These are phyloP conservation scores for Psittacara wagleri DNA, from an alignment of 2,113 vertebrate species.

Conservation along the genomic window DNA sequence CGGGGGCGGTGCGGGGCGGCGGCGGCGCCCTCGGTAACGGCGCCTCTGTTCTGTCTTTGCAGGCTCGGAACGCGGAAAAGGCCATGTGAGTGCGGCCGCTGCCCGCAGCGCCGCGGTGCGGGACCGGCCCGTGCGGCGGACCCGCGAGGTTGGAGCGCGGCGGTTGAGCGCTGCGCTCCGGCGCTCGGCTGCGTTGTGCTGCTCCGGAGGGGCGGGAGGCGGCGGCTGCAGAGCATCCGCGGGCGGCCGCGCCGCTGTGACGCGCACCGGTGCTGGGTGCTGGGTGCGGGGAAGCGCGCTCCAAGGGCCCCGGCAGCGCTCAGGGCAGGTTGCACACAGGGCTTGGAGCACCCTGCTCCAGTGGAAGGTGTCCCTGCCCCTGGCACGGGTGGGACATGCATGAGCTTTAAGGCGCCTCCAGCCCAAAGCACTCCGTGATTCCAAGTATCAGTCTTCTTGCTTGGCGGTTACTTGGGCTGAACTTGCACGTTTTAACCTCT, in stretches of 20 bases:
- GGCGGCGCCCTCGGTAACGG: background rate
- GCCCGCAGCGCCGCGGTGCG: rapidly evolving
- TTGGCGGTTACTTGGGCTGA: background rate
- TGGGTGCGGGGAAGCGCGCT: rapidly evolving
- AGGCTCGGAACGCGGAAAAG: slow-evolving; percentile 11
- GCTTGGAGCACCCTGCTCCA: background rate
- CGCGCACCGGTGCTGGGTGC: too few relatives aligned
- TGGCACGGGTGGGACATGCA: background rate
- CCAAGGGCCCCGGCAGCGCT: too few relatives aligned
- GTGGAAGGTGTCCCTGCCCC: too few relatives aligned
- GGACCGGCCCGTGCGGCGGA: too few relatives aligned
- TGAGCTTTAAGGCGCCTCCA: background rate
- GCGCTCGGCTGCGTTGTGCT: rapidly evolving
- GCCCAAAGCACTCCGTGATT: background rate
- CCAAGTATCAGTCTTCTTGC: background rate
- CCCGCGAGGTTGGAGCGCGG: too few relatives aligned
- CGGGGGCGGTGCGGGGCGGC: too few relatives aligned
- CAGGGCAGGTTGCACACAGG: background rate
- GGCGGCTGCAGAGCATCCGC: rapidly evolving
- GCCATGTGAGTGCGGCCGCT: background rate
- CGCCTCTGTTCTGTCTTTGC: background rate
- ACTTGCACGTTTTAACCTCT: rapidly evolving
- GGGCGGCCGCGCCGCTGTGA: background rate
- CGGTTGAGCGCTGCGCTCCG: rapidly evolving
- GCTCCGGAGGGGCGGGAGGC: rapidly evolving